Base-by-base conservation (phyloP, 2,888 invertebrate genomes). In the Cremastinae sp. region DNA sequence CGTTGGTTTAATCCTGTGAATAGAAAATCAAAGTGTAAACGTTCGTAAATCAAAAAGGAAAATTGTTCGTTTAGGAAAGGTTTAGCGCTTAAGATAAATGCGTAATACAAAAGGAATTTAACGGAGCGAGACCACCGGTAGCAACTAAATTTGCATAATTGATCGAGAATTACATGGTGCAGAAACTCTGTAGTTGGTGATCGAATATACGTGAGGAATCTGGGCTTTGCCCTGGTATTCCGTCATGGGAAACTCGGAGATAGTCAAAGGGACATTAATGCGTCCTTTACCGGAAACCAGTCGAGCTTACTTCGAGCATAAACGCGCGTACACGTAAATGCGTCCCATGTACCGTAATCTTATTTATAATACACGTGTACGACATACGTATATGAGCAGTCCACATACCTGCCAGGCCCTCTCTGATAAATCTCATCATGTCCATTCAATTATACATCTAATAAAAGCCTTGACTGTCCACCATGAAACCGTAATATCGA, bases 141-240 rank as follows among this genome's bases (percentile, higher is more conserved):
- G 62, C 49, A n/a, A 36, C 16, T 8, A 38, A 72, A 80, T 80
- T 72, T 75, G 20, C 75, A 79, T 75, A 78, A 80, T 79, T 75
- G 75, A 75, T 74, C 49, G 68, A 65, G 38, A 62, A 77, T 79
- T 75, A 72, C 62, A 59, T 43, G 64, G 49, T 22, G 58, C 28
- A 41, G 56, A 61, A 65, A 36, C 68, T 69, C 62, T 68, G 66
- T 75, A 58, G 70, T 78, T 74, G 79, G 54, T 41, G 16, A 47
- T 38, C 69, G 47, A 61, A 59, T 71, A 69, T 65, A 65, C 36
- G 70, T 12, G 49, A 41, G 68, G 64, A 73, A 73, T 76, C 53
- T 64, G 47, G 58, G 16, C 59, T 68, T 14, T 5, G 8, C 34
- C 49, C 41, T 38, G 5, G 41, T 18, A 9, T n/a, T 36, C 20